Evolutionary conservation across 2,888 invertebrate genomes (phyloP), one percentile per base, ranked within the genome.

Genomic region (Caenorhabditis zanzibari): DNA sequence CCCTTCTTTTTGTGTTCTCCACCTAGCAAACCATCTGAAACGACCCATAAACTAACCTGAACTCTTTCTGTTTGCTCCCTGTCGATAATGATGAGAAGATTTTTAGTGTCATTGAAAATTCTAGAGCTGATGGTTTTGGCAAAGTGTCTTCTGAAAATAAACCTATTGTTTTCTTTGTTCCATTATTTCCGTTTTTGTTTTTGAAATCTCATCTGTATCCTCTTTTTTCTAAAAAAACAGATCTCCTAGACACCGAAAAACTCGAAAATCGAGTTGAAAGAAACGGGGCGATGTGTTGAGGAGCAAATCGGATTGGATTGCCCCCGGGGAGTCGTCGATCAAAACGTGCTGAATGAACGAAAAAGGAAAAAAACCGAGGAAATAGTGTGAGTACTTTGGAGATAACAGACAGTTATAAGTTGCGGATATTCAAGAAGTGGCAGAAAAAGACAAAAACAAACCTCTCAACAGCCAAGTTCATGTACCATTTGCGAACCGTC

Each of bases 1-100:
- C n/a, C n/a, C n/a, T n/a, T n/a, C n/a, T n/a, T n/a, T n/a, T n/a
- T n/a, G n/a, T n/a, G n/a, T n/a, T n/a, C n/a, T n/a, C n/a, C n/a
- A n/a, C n/a, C n/a, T n/a, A n/a, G n/a, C n/a, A n/a, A n/a, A n/a
- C n/a, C n/a, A n/a, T 14, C 10, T 41, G 16, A 41, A 41, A 41
- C 44, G 16, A 16, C 22, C n/a, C 16, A 22, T 22, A n/a, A 22
- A 24, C 80, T 54, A 28, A 90, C 90, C 85, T 90, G 89, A 54
- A 90, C 90, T 28, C 90, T 73, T 63, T 89, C 88, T 0, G 89
- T 88, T 54, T 90, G 90, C 44, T 89, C 90, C 22, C 86, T 71
- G 82, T 91, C 91, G 64, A 91, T 90, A 54, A 91, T 91, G 56
- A 91, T 88, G 28, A 91, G 84, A 69, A 91, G 88, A 63, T 90